phyloP scores from a whole-genome alignment of 2,797 vertebrate genomes.

The Micrastur ruficollis region DNA sequence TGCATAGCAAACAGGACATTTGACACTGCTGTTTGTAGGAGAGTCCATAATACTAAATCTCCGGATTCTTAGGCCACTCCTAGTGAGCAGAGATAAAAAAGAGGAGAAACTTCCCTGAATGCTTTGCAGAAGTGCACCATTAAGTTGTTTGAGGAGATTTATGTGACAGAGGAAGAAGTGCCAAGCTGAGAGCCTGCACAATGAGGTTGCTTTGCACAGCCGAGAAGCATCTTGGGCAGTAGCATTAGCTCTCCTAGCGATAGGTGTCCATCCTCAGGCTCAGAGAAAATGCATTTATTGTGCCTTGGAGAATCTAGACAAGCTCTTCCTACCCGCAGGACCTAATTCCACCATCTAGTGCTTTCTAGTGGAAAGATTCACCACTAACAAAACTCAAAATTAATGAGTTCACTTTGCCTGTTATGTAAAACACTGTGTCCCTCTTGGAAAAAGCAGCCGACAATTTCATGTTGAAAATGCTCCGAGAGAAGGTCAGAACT shows the following conservation, averaged over 20 bases:
- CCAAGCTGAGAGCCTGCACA: background rate
- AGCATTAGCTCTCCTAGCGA: background rate
- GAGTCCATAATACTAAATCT: background rate
- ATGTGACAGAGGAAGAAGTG: background rate
- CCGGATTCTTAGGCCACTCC: background rate
- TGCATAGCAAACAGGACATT: background rate
- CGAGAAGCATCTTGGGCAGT: background rate
- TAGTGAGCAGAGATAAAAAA: background rate
- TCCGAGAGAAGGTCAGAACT: background rate
- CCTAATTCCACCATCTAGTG: background rate
- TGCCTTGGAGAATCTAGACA: background rate
- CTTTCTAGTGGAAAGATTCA: background rate
- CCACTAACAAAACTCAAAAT: background rate
- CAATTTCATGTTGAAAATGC: background rate
- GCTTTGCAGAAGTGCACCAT: background rate
- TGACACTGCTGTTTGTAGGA: background rate
- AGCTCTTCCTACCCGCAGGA: rapidly evolving
- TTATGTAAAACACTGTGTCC: background rate
- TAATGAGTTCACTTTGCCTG: background rate
- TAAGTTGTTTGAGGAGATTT: background rate
- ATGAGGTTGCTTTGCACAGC: background rate
- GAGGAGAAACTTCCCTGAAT: background rate
- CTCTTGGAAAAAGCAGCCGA: background rate
- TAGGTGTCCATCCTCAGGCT: background rate
- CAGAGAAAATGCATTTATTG: background rate